A percentile compares a stretch with the other conserved stretches of the same genome.
These are phyloP conservation scores for Volucella inanis DNA, from an alignment of 2,888 invertebrate species.

Conservation along the genomic window DNA sequence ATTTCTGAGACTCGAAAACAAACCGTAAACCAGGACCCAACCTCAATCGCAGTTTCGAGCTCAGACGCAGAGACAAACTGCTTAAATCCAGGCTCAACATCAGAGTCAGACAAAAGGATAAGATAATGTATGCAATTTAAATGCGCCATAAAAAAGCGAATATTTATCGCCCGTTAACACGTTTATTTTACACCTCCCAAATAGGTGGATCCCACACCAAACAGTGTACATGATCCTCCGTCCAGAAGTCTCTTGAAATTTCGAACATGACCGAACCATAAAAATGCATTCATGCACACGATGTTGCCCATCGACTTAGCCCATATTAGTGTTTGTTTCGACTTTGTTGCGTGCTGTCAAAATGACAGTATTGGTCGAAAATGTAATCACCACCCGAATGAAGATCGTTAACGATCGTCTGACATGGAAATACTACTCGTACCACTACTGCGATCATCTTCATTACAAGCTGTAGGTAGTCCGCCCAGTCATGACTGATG, in stretches of 20 bases:
- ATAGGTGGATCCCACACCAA: conserved; percentile 32
- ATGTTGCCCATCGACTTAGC: no score
- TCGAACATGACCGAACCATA: conserved; percentile 50
- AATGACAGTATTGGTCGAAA: conserved; percentile 66
- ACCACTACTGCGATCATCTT: conserved; percentile 28
- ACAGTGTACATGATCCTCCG: conserved; percentile 38
- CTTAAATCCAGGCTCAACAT: background rate
- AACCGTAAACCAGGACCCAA: conserved; percentile 40
- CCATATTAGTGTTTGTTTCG: background rate
- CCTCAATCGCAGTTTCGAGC: conserved; percentile 8
- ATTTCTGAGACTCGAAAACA: conserved; percentile 1
- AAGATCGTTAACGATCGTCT: conserved; percentile 67
- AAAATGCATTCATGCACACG: conserved; percentile 1
- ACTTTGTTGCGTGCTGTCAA: conserved; percentile 56
- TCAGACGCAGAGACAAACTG: no score
- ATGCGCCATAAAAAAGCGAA: conserved; percentile 68
- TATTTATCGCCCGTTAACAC: conserved; percentile 71
- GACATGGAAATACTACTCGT: conserved; percentile 40
- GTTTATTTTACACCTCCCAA: conserved; percentile 69
- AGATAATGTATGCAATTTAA: conserved; percentile 70
- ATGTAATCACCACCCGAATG: conserved; percentile 71
- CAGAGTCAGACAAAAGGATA: conserved; percentile 46
- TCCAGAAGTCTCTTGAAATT: conserved; percentile 62
- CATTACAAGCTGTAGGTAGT: background rate
- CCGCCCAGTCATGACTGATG: no score